Conservation (phyloP, 2,113 vertebrate species). For the Bufo bufo region DNA sequence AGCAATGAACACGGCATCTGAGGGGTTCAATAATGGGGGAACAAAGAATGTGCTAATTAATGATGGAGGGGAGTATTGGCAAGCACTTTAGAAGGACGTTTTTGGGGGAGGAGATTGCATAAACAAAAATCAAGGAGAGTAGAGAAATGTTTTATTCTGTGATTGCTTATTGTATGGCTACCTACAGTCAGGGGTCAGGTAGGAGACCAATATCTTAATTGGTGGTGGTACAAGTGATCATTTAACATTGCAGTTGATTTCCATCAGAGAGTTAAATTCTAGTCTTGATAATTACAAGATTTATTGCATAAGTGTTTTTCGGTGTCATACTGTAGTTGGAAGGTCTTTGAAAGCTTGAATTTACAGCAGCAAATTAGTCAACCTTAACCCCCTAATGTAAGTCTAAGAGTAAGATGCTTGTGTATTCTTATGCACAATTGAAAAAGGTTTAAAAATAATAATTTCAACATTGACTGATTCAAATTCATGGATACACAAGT, state of each 20-base stretch:
- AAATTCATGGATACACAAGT: not conserved
- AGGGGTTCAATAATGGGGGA: no score
- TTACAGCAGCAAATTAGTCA: not conserved
- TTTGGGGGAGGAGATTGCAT: no score
- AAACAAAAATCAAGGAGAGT: no score
- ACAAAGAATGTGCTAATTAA: no score
- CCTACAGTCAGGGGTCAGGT: no score
- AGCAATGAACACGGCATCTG: no score
- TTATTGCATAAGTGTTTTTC: not conserved
- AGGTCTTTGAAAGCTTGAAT: not conserved
- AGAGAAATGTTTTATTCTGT: no score
- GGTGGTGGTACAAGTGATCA: not conserved
- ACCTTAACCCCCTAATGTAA: constrained; percentile 6
- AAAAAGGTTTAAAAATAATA: not conserved
- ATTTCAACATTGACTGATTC: not conserved
- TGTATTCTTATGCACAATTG: not conserved
- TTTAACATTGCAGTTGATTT: not conserved
- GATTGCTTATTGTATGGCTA: no score
- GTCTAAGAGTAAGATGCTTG: not conserved
- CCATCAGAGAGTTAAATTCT: not conserved
- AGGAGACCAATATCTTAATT: not conserved
- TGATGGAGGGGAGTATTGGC: no score
- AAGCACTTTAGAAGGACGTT: no score
- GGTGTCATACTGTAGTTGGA: not conserved
- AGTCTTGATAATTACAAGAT: not conserved